Evolutionary conservation across 2,888 invertebrate genomes (phyloP).

Genomic region (Hyppa rectilinea): DNA sequence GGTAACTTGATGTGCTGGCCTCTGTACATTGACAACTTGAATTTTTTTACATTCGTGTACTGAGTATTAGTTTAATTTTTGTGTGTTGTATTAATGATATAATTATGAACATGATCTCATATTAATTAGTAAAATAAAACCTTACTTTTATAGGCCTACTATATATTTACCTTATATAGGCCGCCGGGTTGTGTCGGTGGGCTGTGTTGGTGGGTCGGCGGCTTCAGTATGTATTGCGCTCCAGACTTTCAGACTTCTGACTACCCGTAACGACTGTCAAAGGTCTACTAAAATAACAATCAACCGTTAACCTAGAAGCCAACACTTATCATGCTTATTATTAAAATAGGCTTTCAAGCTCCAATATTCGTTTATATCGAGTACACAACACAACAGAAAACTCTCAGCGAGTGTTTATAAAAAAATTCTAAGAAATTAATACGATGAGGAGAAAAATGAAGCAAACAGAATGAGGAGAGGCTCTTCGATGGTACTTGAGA

Average conservation of each 20-base stretch:
- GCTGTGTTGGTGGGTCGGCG: no score
- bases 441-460: slow-evolving; percentile 66
- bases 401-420: slow-evolving; percentile 61
- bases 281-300: not conserved
- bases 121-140: not conserved
- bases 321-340: not conserved
- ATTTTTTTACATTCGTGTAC: not conserved
- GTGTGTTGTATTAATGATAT: not conserved
- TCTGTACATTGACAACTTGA: not conserved
- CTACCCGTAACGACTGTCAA: not conserved
- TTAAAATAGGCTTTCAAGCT: slow-evolving; percentile 14
- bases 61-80: not conserved
- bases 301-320: not conserved
- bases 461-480: slow-evolving; percentile 61
- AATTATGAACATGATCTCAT: no score
- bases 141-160: no score
- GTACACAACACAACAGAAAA: slow-evolving; percentile 39
- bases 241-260: not conserved
- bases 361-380: slow-evolving; percentile 22
- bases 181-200: no score
- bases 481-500: slow-evolving; percentile 69
- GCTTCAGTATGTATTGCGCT: no score
- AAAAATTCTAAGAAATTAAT: slow-evolving; percentile 74
- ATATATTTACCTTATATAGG: no score
- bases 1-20: no score